Evolutionary conservation across 2,113 vertebrate genomes (phyloP), one percentile per base, ranked within the genome.

Genomic region (Hylia prasina): DNA sequence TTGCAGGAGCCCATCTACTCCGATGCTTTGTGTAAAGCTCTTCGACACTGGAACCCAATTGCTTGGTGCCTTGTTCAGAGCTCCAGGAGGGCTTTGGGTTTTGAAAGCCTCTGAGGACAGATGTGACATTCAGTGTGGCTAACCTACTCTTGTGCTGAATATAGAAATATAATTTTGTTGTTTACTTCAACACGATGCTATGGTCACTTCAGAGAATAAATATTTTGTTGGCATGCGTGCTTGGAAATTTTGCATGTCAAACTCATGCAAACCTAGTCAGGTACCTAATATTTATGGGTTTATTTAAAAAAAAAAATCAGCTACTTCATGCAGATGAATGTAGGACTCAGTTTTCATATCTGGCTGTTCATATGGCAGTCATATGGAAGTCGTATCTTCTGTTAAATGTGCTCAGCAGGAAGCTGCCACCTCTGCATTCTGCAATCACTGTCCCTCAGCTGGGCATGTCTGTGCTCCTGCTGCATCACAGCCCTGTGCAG

Each of bases 371-470:
- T 63, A 23, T 35, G 23, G 48, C 14, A 18, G 14, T 58, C 13
- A 19, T 50, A 21, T 16, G 7, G n/a, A n/a, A n/a, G n/a, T n/a
- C 3, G 0, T 51, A 15, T 27, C 31, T 90, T 64, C 30, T n/a
- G 57, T 60, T 54, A 81, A 37, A 47, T 5, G 21, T 42, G 48
- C 19, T 9, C 17, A 24, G 35, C 23, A 30, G 45, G 58, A 83
- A 72, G 54, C 39, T 73, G 39, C 50, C 35, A 42, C 17, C 44
- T 72, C 58, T 64, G 2, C 12, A 5, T 76, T 86, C 35, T 58
- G 35, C 76, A 69, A 5, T 65, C 58, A 8, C 30, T 90, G 22
- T 35, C 12, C 37, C 54, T 76, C 73, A 73, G 16, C 60, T 65
- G 45, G 48, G 42, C 60, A 17, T 24, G 17, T 37, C 50, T 57